phyloP scores from a whole-genome alignment of 2,888 invertebrate genomes.

The Parnassius mnemosyne region DNA sequence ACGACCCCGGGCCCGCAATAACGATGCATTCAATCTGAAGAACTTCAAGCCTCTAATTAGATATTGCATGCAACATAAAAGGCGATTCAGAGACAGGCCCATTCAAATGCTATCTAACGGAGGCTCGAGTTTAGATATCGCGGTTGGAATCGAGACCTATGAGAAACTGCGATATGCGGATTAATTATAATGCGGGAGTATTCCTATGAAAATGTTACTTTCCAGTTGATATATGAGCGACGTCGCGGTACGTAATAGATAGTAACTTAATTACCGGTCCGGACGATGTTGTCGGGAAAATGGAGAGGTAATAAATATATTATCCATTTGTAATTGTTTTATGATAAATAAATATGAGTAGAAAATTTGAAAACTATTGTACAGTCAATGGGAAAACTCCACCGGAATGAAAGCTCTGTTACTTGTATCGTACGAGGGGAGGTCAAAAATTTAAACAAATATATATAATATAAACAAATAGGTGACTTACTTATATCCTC shows the following conservation, averaged over 20 bases:
- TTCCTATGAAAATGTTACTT: slow-evolving; percentile 18
- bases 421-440: no score
- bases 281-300: slow-evolving; percentile 12
- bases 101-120: slow-evolving; percentile 53
- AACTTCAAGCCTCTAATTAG: slow-evolving; percentile 58
- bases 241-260: slow-evolving; percentile 8
- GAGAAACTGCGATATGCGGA: slow-evolving; percentile 22
- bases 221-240: slow-evolving; percentile 13
- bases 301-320: slow-evolving; percentile 11
- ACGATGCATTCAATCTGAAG: slow-evolving; percentile 59
- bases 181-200: slow-evolving; percentile 15
- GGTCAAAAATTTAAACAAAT: no score
- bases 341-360: neutral
- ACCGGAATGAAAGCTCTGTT: no score
- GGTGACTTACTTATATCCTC: no score
- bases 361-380: no score
- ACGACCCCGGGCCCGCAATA: slow-evolving; percentile 47
- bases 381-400: no score
- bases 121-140: slow-evolving; percentile 26
- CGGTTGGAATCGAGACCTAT: slow-evolving; percentile 20
- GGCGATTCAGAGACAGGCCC: slow-evolving; percentile 53
- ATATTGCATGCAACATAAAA: slow-evolving; percentile 53
- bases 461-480: no score
- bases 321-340: slow-evolving; percentile 5
- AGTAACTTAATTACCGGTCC: slow-evolving; percentile 19